These are phyloP conservation scores for Rapana venosa DNA, from an alignment of 2,888 invertebrate genomes.

Conservation along the genomic window DNA sequence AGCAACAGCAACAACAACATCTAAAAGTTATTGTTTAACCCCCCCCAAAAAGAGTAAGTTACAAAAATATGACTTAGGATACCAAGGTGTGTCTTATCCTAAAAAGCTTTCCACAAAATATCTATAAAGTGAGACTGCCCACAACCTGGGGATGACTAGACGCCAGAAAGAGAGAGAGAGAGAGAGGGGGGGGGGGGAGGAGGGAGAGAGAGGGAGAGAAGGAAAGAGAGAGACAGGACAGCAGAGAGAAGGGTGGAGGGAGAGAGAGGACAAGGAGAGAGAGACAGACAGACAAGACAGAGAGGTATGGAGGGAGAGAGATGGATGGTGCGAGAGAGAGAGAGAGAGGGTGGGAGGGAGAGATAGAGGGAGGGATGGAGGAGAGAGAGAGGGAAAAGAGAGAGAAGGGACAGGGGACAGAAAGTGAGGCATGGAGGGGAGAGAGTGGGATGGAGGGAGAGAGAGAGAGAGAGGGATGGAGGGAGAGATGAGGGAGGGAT, in stretches of 20 bases:
- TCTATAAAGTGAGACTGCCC: no score
- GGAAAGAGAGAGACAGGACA: not conserved
- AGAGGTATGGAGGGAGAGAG: not conserved
- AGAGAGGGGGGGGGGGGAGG: not conserved
- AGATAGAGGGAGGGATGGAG: not conserved
- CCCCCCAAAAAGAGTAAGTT: no score
- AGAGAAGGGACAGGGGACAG: not conserved
- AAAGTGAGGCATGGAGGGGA: no score
- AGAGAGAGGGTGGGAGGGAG: not conserved
- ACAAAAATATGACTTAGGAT: no score
- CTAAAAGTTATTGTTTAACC: no score
- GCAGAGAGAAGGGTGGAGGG: no score
- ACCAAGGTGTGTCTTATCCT: no score
- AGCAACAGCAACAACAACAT: no score
- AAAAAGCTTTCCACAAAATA: no score
- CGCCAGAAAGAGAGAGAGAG: not conserved
- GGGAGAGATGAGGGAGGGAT: not conserved
- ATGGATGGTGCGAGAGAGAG: no score
- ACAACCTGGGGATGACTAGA: no score
- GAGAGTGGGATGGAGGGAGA: not conserved
- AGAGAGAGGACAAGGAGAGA: conserved; percentile 20
- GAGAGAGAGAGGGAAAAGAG: no score
- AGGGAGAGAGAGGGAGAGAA: not conserved
- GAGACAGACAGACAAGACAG: not conserved
- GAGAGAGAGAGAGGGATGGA: not conserved